A percentile compares a stretch with the other conserved stretches of the same genome.
These are phyloP conservation scores for Lepidurus arcticus DNA, from an alignment of 1,140 invertebrate species.

Conservation along the genomic window DNA sequence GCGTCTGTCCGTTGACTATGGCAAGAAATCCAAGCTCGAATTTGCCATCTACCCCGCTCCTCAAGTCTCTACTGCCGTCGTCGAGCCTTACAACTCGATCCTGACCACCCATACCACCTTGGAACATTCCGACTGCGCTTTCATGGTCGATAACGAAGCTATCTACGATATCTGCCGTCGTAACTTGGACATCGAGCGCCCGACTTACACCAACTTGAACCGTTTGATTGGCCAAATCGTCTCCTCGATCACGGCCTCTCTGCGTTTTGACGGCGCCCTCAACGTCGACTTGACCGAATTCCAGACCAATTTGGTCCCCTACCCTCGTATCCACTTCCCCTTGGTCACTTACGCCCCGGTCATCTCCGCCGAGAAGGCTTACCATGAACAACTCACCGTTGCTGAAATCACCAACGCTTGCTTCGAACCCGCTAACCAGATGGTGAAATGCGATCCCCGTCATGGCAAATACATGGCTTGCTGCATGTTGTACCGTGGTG, in stretches of 20 bases:
- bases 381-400: conserved; percentile 74
- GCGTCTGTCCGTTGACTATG: conserved; percentile 78
- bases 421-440: conserved; percentile 83
- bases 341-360: conserved; percentile 78
- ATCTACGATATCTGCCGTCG: conserved; percentile 87
- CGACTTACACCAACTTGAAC: conserved; percentile 73
- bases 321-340: conserved; percentile 78
- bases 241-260: conserved; percentile 78
- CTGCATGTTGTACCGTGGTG: conserved; percentile 67
- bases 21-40: conserved; percentile 82
- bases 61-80: conserved; percentile 70
- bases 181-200: conserved; percentile 79
- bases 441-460: conserved; percentile 87
- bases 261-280: conserved; percentile 79
- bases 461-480: conserved; percentile 88
- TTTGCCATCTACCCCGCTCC: conserved; percentile 86
- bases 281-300: conserved; percentile 87
- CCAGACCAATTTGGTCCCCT: conserved; percentile 76
- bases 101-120: conserved; percentile 72
- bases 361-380: conserved; percentile 78
- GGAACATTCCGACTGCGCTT: conserved; percentile 74
- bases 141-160: conserved; percentile 69
- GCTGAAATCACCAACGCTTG: conserved; percentile 83
- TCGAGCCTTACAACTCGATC: conserved; percentile 84
- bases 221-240: conserved; percentile 78